Base-by-base conservation (phyloP, 1,140 invertebrate species). In the Drosophila ambigua region DNA sequence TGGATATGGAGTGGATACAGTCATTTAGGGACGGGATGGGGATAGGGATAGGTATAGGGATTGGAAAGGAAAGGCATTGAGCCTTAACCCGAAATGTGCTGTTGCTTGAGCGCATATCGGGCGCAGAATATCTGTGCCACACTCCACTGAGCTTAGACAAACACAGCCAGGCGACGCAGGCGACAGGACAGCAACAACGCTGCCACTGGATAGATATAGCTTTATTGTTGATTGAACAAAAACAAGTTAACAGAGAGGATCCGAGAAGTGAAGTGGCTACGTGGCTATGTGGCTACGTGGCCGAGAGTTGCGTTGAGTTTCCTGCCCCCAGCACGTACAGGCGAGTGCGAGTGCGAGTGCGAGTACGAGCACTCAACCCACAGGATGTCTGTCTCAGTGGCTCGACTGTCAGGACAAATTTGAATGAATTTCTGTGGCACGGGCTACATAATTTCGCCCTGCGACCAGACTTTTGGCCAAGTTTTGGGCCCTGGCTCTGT, bases 161-260 rank as follows among this genome's bases (percentile, higher is more conserved):
- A 88, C 78, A 52, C 50, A 85, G 63, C 48, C 51, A 15, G 63
- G 61, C 46, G 53, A 68, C 80, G 61, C 39, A 39, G 49, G 59
- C 28, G n/a, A 39, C 28, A 41, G 35, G 43, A 23, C 54, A 54
- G 31, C 48, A 61, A 39, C 58, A 55, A 64, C 58, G 64, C 58
- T 67, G 62, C 31, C 49, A 50, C 60, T 58, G 67, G 54, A 66
- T 66, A 62, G 51, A 52, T 66, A 66, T 53, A 77, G 64, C 81
- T 84, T 77, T 81, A 76, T 81, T 84, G 81, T 87, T 84, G 82
- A 84, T 84, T 84, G 82, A 87, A 87, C 81, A 81, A 81, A 84
- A 84, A 85, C 81, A 77, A 85, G 73, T 72, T 77, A 48, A 50
- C 48, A 52, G 39, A 53, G 53, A 8, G 3, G 45, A 50, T 53